Conservation (phyloP, 2,797 vertebrate species). For the Neosalanx taihuensis region DNA sequence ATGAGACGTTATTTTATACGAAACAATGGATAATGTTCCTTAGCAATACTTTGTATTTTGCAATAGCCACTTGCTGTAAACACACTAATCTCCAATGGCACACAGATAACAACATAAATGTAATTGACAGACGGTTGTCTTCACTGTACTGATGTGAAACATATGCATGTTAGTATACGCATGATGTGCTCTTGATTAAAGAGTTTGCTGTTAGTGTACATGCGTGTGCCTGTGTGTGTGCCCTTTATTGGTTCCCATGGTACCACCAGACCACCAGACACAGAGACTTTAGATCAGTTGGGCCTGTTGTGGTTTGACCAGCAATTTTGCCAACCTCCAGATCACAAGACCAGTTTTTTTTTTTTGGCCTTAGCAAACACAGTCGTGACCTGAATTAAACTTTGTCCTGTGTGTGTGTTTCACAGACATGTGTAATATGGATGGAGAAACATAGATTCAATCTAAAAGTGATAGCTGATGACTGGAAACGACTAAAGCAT, state of each 20-base stretch:
- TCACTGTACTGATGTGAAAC: too few relatives aligned
- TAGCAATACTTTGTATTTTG: too few relatives aligned
- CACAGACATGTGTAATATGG: not conserved
- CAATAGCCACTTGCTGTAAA: too few relatives aligned
- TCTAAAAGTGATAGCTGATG: not conserved
- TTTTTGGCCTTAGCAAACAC: constrained; percentile 7
- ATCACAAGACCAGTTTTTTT: constrained; percentile 57
- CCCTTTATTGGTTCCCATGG: constrained; percentile 41
- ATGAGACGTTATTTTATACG: not conserved
- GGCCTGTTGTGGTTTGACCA: constrained; percentile 38
- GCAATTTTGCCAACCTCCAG: constrained; percentile 54
- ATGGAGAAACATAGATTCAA: not conserved
- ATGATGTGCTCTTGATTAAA: not conserved
- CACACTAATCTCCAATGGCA: not conserved
- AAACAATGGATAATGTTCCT: too few relatives aligned
- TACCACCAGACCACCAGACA: constrained; percentile 40
- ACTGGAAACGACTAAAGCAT: not conserved
- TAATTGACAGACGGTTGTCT: too few relatives aligned
- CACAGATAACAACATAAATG: constrained; percentile 1
- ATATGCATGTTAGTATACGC: not conserved
- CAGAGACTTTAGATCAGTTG: constrained; percentile 49
- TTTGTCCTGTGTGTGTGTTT: constrained; percentile 37
- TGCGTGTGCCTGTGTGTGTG: not conserved
- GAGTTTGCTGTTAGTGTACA: too few relatives aligned
- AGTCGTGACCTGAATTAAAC: constrained; percentile 57